Evolutionary conservation across 2,113 vertebrate genomes (phyloP).

Genomic region (Geococcyx californianus): DNA sequence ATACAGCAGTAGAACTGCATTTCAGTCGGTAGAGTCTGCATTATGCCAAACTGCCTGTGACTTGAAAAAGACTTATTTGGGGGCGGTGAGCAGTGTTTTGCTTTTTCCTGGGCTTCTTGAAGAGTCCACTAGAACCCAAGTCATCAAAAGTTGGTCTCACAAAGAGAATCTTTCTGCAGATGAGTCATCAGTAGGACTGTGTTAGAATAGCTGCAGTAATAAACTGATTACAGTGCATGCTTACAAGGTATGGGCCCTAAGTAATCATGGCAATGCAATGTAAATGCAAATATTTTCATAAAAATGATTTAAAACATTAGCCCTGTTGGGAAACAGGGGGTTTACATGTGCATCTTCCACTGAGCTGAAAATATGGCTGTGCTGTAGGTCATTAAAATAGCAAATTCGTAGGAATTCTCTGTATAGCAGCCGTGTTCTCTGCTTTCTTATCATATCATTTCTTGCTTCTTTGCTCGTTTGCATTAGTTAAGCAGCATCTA

Average conservation of each 20-base stretch:
- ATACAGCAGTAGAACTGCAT: constrained; percentile 42
- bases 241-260: constrained; percentile 9
- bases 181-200: not conserved
- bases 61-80: not conserved
- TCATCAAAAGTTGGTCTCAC: not conserved
- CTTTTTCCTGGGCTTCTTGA: not conserved
- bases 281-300: constrained; percentile 64
- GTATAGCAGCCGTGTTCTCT: not conserved
- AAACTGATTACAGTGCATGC: constrained; percentile 16
- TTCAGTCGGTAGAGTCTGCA: not conserved
- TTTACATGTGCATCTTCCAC: constrained; percentile 8
- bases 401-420: not conserved
- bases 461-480: constrained; percentile 32
- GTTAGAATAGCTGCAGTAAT: constrained; percentile 4
- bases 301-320: constrained; percentile 52
- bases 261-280: constrained; percentile 53
- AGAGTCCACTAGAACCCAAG: not conserved
- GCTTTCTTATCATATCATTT: constrained; percentile 13
- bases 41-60: not conserved
- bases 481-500: constrained; percentile 38
- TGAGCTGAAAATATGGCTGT: constrained; percentile 21
- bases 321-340: not conserved
- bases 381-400: constrained; percentile 34
- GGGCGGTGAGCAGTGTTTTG: not conserved
- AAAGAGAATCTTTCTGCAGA: not conserved